Percentiles rank a stretch among this genome's conserved stretches.
These are phyloP conservation scores for Bergia puertoricense DNA, from an alignment of 92 coral and sea anemone genomes.

Conservation along the genomic window DNA sequence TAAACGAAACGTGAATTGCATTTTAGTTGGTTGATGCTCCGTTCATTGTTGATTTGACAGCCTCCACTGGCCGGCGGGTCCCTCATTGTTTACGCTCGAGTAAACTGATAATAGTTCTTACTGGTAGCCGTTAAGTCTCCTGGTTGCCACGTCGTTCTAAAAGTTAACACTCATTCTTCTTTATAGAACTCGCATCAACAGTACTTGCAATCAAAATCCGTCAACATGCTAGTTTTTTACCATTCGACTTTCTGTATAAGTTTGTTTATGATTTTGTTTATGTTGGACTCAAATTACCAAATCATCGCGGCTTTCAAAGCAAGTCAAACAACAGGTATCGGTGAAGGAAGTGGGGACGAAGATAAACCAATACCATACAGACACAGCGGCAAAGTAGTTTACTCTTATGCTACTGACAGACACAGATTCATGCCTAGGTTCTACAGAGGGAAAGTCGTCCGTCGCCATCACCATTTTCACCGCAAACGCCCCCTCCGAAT, in stretches of 20 bases:
- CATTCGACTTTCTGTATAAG: background rate
- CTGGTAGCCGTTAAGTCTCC: background rate
- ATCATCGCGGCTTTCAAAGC: conserved; percentile 34
- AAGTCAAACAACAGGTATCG: conserved; percentile 39
- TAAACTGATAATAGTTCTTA: background rate
- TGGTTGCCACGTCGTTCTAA: conserved; percentile 31
- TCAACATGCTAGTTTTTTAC: background rate
- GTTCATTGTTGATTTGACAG: background rate
- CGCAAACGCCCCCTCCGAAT: conserved; percentile 3
- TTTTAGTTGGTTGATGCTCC: background rate
- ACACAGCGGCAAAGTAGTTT: conserved; percentile 58
- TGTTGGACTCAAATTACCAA: background rate
- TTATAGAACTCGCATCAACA: conserved; percentile 17
- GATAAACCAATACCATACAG: background rate
- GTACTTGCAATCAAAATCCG: background rate
- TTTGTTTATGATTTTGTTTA: conserved; percentile 12
- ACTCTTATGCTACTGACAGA: conserved; percentile 63
- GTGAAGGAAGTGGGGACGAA: conserved; percentile 12
- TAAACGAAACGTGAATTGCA: background rate
- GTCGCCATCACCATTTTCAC: conserved; percentile 12
- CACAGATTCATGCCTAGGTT: conserved; percentile 52
- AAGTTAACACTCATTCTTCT: conserved; percentile 6
- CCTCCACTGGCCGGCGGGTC: conserved; percentile 5
- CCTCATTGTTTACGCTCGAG: conserved; percentile 32
- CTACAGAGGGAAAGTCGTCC: conserved; percentile 5